phyloP scores from a whole-genome alignment of 2,113 vertebrate species.

The Ophthalmotilapia sp. region DNA sequence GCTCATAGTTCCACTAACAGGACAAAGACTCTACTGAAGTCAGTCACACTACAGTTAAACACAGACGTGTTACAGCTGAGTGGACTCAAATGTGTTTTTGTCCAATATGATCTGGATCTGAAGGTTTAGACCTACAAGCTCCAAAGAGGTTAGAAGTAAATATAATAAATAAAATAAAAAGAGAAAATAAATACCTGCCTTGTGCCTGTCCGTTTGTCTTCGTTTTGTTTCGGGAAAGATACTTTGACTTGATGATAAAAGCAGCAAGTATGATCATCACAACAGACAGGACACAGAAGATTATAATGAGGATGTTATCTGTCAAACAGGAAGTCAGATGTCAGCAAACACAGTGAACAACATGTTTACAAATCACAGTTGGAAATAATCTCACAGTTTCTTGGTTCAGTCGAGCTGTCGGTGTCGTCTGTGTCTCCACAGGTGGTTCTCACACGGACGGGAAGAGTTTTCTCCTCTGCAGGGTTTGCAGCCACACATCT shows the following conservation, averaged over 20 bases:
- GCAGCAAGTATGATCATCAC: fast-evolving
- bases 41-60: fast-evolving
- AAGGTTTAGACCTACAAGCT: not conserved
- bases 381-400: too few relatives aligned
- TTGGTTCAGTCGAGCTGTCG: too few relatives aligned
- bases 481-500: conserved; percentile 12
- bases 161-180: not conserved
- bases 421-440: not conserved
- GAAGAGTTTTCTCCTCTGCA: not conserved
- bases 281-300: fast-evolving
- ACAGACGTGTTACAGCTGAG: not conserved
- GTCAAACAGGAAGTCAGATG: not conserved
- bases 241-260: fast-evolving
- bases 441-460: fast-evolving
- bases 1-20: not conserved
- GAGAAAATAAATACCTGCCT: not conserved
- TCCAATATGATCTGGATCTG: not conserved
- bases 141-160: not conserved
- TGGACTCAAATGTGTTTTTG: not conserved
- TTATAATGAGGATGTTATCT: not conserved
- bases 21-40: not conserved
- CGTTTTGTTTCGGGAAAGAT: not conserved
- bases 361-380: too few relatives aligned
- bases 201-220: not conserved
- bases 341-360: too few relatives aligned